Evolutionary conservation across 2,888 invertebrate species (phyloP), one percentile per base, ranked within the genome.

Genomic region (Anaspis maculata): DNA sequence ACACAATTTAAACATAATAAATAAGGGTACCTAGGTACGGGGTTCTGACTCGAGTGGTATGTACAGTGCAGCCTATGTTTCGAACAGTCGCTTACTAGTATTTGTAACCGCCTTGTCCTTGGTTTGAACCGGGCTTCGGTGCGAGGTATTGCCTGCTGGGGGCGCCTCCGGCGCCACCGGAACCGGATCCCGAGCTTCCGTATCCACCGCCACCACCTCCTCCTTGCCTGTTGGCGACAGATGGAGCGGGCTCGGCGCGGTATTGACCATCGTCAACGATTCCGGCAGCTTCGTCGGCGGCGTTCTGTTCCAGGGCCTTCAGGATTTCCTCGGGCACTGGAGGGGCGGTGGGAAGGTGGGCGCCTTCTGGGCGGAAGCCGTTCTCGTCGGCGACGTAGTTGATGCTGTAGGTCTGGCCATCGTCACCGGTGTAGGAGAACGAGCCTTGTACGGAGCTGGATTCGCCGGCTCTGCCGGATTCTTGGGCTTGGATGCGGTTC

Each of bases 341-440:
- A 12, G 50, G 50, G 15, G 66, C 62, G 24, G 57, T 54, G 2
- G 64, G 83, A 54, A 86, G 73, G 61, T 85, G 83, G 52, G 83
- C 85, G 22, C 86, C 86, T 31, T 68, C 67, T 4, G 85, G 83
- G 68, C 79, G 75, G 72, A 77, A 78, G 52, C 77, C 84, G 59
- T 83, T 78, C 64, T 84, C 85, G 54, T 86, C 86, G 22, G 86
- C 71, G 25, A 67, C 49, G 53, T 73, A 74, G 11, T 61, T 64
- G 34, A 73, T 52, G 12, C 63, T 60, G 47, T 67, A 62, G n/a
- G 59, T 54, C 14, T 60, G 58, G 7, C 73, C 73, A 42, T 73
- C 70, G 3, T 65, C 63, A 5, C 65, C 68, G 13, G 66, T 65
- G 53, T 70, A 74, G 13, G 68, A 67, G 54, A 61, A 71, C 2